Percentiles rank a stretch among this genome's conserved stretches.
Evolutionary conservation across 1,140 invertebrate genomes (phyloP).

Genomic region (Paraescarpia echinospica): DNA sequence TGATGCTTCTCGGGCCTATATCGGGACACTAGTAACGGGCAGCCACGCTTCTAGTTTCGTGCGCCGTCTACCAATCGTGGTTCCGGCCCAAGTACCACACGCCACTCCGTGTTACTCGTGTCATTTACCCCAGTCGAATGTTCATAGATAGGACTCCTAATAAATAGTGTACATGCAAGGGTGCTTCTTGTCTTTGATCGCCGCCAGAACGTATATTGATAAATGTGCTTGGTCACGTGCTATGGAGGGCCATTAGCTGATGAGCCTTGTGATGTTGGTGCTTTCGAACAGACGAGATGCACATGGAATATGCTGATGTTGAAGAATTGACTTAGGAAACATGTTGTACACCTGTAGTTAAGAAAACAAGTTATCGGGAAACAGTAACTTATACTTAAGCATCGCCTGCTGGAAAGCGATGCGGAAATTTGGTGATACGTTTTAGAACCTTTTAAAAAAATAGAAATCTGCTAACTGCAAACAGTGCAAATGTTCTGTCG

Average conservation of each 20-base stretch:
- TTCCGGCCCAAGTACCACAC: background rate
- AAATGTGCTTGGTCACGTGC: background rate
- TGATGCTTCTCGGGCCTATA: background rate
- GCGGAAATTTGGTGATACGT: background rate
- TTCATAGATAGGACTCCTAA: background rate
- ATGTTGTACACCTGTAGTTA: too few relatives aligned
- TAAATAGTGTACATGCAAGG: background rate
- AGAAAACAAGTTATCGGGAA: too few relatives aligned
- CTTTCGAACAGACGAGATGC: background rate
- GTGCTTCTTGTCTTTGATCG: background rate
- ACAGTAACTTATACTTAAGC: too few relatives aligned
- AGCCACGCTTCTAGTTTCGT: background rate
- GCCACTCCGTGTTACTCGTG: background rate
- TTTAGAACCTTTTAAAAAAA: background rate
- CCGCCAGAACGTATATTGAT: background rate
- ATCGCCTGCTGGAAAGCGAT: background rate
- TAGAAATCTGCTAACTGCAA: background rate
- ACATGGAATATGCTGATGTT: too few relatives aligned
- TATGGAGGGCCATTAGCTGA: background rate
- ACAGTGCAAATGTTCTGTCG: background rate
- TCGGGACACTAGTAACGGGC: too few relatives aligned
- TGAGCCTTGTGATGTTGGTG: background rate
- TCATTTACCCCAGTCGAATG: background rate
- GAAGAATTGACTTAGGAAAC: too few relatives aligned
- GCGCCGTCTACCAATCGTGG: background rate